phyloP scores from a whole-genome alignment of 2,888 invertebrate genomes.

The Andrena minutula region DNA sequence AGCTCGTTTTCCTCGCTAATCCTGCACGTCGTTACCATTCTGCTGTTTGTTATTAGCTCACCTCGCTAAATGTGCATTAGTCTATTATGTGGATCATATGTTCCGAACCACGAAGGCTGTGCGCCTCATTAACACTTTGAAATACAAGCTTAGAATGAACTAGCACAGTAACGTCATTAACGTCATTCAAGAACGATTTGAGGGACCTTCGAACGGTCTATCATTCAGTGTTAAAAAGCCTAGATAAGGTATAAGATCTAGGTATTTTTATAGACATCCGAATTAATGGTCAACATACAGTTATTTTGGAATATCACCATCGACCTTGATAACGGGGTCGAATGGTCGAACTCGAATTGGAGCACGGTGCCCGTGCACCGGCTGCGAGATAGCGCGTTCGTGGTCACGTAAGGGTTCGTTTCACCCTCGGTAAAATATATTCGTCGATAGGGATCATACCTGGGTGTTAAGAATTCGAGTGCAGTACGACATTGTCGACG shows the following conservation, averaged over 20 bases:
- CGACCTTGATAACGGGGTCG: conserved; percentile 53
- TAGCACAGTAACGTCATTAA: neutral
- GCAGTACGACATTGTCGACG: conserved; percentile 90
- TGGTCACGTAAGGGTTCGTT: neutral
- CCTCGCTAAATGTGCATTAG: neutral
- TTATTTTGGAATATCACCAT: conserved; percentile 14
- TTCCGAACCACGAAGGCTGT: neutral
- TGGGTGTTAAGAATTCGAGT: conserved; percentile 92
- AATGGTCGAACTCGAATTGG: neutral
- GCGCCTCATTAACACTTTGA: neutral
- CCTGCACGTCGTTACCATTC: neutral
- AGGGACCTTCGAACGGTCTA: too few relatives aligned
- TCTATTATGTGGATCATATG: neutral
- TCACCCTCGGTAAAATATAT: neutral
- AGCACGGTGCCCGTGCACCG: neutral
- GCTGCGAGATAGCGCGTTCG: neutral
- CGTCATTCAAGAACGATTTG: too few relatives aligned
- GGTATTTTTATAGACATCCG: neutral
- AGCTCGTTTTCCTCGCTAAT: neutral
- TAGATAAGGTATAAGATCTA: too few relatives aligned
- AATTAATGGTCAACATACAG: neutral
- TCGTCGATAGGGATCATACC: conserved; percentile 84
- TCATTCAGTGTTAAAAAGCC: neutral
- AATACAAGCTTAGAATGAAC: neutral
- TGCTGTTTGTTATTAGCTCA: neutral